phyloP scores from a whole-genome alignment of 1,140 invertebrate species.

The Drosophila tropicalis region DNA sequence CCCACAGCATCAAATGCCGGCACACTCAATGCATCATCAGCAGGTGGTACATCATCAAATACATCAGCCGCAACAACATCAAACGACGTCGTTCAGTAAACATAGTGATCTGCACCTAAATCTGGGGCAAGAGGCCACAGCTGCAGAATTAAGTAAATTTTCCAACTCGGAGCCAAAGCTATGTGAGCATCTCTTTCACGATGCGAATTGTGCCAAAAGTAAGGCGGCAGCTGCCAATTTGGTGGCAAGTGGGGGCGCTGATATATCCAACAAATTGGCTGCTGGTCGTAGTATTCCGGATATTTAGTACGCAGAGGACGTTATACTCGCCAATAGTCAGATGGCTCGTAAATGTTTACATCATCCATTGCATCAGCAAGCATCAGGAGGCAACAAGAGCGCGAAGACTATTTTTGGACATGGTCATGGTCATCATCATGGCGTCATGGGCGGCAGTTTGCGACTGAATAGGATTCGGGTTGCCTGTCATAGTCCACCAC shows the following conservation, averaged over 20 bases:
- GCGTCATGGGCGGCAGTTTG: slow-evolving; percentile 48
- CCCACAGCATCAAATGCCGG: slow-evolving; percentile 45
- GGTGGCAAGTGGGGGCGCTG: slow-evolving; percentile 7
- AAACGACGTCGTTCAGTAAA: slow-evolving; percentile 81
- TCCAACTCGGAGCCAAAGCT: slow-evolving; percentile 82
- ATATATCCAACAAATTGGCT: slow-evolving; percentile 52
- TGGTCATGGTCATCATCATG: slow-evolving; percentile 20
- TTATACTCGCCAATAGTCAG: slow-evolving; percentile 78
- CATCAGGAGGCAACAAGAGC: slow-evolving; percentile 15
- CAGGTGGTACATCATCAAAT: slow-evolving; percentile 43
- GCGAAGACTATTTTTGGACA: slow-evolving; percentile 3
- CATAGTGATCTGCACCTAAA: slow-evolving; percentile 78
- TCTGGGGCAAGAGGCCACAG: slow-evolving; percentile 56
- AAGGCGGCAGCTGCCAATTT: slow-evolving; percentile 38
- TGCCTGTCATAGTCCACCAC: slow-evolving; percentile 75
- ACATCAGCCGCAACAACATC: slow-evolving; percentile 70
- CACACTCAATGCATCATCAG: slow-evolving; percentile 51
- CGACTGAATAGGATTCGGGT: slow-evolving; percentile 62
- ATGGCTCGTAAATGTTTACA: slow-evolving; percentile 67
- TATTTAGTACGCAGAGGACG: slow-evolving; percentile 83
- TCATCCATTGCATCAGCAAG: slow-evolving; percentile 68
- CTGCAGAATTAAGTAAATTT: slow-evolving; percentile 72
- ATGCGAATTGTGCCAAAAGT: slow-evolving; percentile 80
- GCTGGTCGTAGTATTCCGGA: slow-evolving; percentile 73
- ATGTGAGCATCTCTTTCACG: slow-evolving; percentile 81